Evolutionary conservation across 2,888 invertebrate genomes (phyloP), one percentile per base, ranked within the genome.

Genomic region (Autographa pulchrina): DNA sequence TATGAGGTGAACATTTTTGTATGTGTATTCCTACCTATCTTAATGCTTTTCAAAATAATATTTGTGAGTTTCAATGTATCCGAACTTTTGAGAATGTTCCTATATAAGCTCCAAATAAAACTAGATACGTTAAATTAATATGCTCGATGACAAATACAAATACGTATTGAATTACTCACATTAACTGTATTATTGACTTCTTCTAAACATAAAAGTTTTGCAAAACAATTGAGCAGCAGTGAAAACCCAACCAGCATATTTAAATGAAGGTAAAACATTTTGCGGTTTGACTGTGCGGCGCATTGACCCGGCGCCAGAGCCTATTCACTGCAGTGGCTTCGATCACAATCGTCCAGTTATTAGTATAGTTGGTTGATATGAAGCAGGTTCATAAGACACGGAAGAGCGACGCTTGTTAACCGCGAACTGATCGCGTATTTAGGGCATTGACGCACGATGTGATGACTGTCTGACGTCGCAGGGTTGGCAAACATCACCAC

Each of bases 371-470:
- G 61, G 52, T 60, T 77, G 69, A 65, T 74, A 69, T 75, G 74
- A 73, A 66, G 62, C 65, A 7, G 31, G 65, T 62, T 43, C 60
- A 63, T 68, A 63, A 58, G 11, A 79, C 68, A 72, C 74, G 83
- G 83, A 83, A 83, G 77, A 73, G 67, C 61, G 63, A 43, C 59
- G 65, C 75, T 62, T 66, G 70, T 81, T 76, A 75, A 75, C 78
- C 77, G 74, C 73, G 79, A 74, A 77, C 77, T 74, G 72, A 70
- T 79, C 74, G 76, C 85, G 80, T 89, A 92, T 91, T 88, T 88
- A 86, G 89, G 85, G 76, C 88, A 80, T 88, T 90, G 92, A 92
- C 92, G 92, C 92, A 90, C 86, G 85, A 62, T 11, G 66, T 65
- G 70, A 71, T 77, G 77, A 65, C 67, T 64, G 81, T 61, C 70